Conservation (phyloP, 2,113 vertebrate genomes). For the western clawed frog (Xenopus tropicalis) region UCB_Xtro_10.0 CM004444.2:173522001-173522500, state of each 20-base stretch:
- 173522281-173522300: slow-evolving; percentile 19
- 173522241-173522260: slow-evolving; percentile 26
- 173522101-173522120: background rate
- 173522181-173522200: background rate
- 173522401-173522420: background rate
- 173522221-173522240: slow-evolving; percentile 3
- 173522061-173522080: background rate
- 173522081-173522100: background rate
- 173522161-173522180: background rate
- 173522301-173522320: slow-evolving; percentile 44
- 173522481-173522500: no score
- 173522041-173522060: background rate
- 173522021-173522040: no score
- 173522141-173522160: background rate
- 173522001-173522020: background rate
- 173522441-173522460: no score
- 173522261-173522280: slow-evolving; percentile 30
- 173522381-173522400: background rate
- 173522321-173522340: slow-evolving; percentile 43
- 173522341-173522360: slow-evolving; percentile 26
- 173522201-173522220: background rate
- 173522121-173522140: background rate
- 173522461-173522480: no score
- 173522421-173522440: background rate
- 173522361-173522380: slow-evolving; percentile 14